Base-by-base conservation (phyloP, 2,888 invertebrate species). In the Zaprionus obscuricornis region DNA sequence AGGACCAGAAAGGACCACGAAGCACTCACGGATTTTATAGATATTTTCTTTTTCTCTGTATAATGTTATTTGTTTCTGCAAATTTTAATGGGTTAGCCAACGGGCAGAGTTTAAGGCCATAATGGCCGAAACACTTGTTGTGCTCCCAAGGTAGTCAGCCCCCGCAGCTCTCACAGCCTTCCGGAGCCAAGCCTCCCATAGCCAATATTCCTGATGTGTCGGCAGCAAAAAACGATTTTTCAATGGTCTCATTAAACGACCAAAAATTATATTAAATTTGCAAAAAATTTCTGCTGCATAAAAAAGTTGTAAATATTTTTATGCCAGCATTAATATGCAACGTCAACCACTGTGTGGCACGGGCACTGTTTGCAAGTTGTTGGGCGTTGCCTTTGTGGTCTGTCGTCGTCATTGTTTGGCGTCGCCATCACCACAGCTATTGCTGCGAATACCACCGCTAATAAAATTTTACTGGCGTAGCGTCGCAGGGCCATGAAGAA, bases 391-490 rank as follows among this genome's bases (percentile, higher is more conserved):
- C 26, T 13, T 16, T 22, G 39, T 20, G 18, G 14, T 40, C 27
- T 55, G 59, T 51, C 40, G 66, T n/a, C n/a, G n/a, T n/a, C n/a
- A n/a, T n/a, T n/a, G n/a, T n/a, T n/a, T n/a, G n/a, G n/a, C n/a
- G n/a, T n/a, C n/a, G n/a, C n/a, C n/a, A n/a, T n/a, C n/a, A n/a
- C n/a, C n/a, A n/a, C n/a, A n/a, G n/a, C 79, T 71, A 84, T 66
- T 71, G 70, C 77, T 84, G 85, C 81, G 82, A 84, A 86, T 81
- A 86, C 86, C 86, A 74, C 75, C 81, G 86, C 86, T 86, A 82
- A 82, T 82, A 86, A 82, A 82, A 82, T 82, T 85, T 82, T 82
- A 86, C 86, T 82, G 86, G 82, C 75, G 65, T 57, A 66, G 65
- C 82, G 70, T 60, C 60, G 60, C 57, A 67, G 64, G 74, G 82